Evolutionary conservation across 1,140 invertebrate species (phyloP).

Genomic region (Caenorhabditis tropicalis): DNA sequence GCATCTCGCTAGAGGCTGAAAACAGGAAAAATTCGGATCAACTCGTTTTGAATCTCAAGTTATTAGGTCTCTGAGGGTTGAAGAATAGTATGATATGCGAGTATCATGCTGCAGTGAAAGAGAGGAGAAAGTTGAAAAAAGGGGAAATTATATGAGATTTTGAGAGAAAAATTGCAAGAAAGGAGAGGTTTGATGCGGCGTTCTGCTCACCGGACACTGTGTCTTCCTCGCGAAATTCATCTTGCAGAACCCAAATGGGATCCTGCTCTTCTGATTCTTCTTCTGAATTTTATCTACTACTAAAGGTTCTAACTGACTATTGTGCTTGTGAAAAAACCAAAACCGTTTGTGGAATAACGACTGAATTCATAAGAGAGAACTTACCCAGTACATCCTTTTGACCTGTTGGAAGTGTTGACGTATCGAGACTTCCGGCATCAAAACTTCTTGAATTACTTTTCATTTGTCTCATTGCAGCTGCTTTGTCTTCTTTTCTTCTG

Average conservation of each 20-base stretch:
- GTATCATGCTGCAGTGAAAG: slow-evolving; percentile 25
- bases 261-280: slow-evolving; percentile 35
- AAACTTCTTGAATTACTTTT: slow-evolving; percentile 53
- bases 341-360: background rate
- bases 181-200: slow-evolving; percentile 24
- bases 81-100: background rate
- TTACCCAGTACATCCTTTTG: slow-evolving; percentile 55
- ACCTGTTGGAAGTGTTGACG: slow-evolving; percentile 40
- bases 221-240: slow-evolving; percentile 47
- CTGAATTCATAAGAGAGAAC: background rate
- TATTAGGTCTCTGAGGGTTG: background rate
- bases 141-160: background rate
- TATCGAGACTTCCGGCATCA: slow-evolving; percentile 47
- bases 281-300: slow-evolving; percentile 36
- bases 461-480: slow-evolving; percentile 32
- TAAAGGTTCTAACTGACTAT: background rate
- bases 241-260: slow-evolving; percentile 30
- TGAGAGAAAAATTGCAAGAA: background rate
- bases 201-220: slow-evolving; percentile 47
- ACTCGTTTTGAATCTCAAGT: background rate
- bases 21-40: background rate
- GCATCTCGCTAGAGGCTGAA: slow-evolving; percentile 64
- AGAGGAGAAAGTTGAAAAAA: background rate
- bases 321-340: background rate
- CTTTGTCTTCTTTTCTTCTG: slow-evolving; percentile 36